Conservation (phyloP, 1,140 invertebrate genomes). For the Eriosoma lanigerum region DNA sequence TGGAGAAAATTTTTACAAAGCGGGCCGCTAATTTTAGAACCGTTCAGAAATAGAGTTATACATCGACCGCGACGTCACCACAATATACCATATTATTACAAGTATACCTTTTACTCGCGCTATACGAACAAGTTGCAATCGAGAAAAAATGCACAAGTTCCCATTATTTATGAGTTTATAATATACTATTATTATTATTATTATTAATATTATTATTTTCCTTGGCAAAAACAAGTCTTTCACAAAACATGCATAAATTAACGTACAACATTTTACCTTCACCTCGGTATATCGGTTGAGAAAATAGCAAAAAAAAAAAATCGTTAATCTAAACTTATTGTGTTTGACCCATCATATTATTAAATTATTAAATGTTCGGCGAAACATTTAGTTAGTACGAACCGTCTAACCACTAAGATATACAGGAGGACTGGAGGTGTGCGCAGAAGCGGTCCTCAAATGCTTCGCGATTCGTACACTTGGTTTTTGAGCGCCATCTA, state of each 20-base stretch:
- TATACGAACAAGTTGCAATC: conserved; percentile 1
- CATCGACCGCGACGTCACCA: conserved; percentile 18
- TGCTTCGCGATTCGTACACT: too few relatives aligned
- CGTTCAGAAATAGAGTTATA: conserved; percentile 43
- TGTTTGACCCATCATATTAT: too few relatives aligned
- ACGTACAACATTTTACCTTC: too few relatives aligned
- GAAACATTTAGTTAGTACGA: too few relatives aligned
- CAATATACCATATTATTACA: not conserved
- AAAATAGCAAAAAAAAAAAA: too few relatives aligned
- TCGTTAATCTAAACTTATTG: too few relatives aligned
- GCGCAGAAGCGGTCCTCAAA: too few relatives aligned
- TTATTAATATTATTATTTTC: not conserved
- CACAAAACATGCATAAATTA: not conserved
- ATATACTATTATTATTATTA: not conserved
- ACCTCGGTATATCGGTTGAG: too few relatives aligned
- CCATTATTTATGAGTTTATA: not conserved
- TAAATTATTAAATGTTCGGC: too few relatives aligned
- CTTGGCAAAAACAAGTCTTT: not conserved
- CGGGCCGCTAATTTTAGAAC: conserved; percentile 46
- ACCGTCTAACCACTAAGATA: too few relatives aligned
- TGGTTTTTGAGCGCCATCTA: too few relatives aligned
- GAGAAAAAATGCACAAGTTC: not conserved
- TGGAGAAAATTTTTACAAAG: conserved; percentile 43
- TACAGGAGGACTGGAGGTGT: too few relatives aligned
- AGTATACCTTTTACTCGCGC: not conserved